Conservation (phyloP, 2,797 vertebrate genomes). For the Lepidocolaptes lacrymiger region DNA sequence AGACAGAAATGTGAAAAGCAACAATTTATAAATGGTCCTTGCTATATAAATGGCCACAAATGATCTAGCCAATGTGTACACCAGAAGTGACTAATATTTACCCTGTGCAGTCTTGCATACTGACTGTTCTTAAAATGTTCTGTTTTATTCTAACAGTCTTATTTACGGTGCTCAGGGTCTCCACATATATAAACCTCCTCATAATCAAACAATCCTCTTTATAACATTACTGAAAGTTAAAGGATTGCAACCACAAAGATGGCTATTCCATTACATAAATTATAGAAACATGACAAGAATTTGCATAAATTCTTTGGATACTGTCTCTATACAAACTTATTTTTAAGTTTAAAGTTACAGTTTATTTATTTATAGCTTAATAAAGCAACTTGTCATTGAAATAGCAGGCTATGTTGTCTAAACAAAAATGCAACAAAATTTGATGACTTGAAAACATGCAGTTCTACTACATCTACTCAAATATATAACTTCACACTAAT, state of each 20-base stretch:
- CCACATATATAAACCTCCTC: not conserved
- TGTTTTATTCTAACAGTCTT: not conserved
- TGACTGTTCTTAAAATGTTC: not conserved
- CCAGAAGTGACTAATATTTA: conserved; percentile 31
- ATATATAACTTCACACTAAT: not conserved
- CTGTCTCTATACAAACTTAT: not conserved
- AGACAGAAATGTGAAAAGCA: conserved; percentile 6
- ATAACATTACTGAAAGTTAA: not conserved
- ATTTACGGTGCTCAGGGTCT: not conserved
- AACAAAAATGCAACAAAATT: not conserved
- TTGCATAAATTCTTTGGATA: not conserved
- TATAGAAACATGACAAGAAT: not conserved
- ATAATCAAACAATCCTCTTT: conserved; percentile 9
- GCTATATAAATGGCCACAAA: not conserved
- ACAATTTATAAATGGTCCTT: not conserved
- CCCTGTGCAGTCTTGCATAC: not conserved
- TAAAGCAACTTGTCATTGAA: conserved; percentile 8
- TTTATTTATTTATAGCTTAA: conserved; percentile 18
- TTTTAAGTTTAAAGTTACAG: not conserved
- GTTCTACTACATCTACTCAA: not conserved
- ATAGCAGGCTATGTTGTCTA: not conserved
- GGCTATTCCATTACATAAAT: not conserved
- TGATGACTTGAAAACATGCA: not conserved
- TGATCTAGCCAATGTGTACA: not conserved
- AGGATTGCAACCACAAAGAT: not conserved